Base-by-base conservation (phyloP, 2,888 invertebrate genomes). In the Slavum lentiscoides region DNA sequence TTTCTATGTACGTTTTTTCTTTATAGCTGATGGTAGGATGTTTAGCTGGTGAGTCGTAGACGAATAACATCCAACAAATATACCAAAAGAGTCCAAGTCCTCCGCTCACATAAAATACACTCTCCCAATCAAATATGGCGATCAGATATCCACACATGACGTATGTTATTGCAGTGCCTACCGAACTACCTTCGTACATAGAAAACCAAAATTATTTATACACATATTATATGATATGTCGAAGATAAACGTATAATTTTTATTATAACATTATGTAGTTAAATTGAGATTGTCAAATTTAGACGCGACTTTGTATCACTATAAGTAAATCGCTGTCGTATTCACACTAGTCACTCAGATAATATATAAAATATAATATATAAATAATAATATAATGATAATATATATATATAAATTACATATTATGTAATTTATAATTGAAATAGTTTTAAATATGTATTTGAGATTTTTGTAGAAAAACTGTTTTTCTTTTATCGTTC, bases 71-170 rank as follows among this genome's bases (percentile, higher is more conserved):
- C 92, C 92, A 92, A 49, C 88, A 87, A 1, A 88, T 74, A 84
- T 89, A 92, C 93, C 94, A 94, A 13, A 90, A 53, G 0, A 89
- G 87, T 7, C 91, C 91, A 7, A 91, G 84, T 0, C 88, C 84
- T 13, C 91, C 91, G 19, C 90, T 90, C 11, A 91, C 87, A 84
- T 92, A 90, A 85, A 93, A 93, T 0, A 91, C 92, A 83, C 90
- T 89, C 84, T 91, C 91, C 93, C 93, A 94, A 4, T 91, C 91
- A 81, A 89, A 89, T 84, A 87, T 86, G 82, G 89, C 89, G 74
- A 91, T 91, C 15, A 93, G 88, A 82, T 89, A 88, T 2, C 92
- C 92, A 83, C 92, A 92, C 81, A 93, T 86, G 0, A 92, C 92
- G 85, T 92, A 92, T 13, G 92, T 91, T 21, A 91, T 83, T 0